Conservation (phyloP, 2,888 invertebrate species). For the Drosophila mimetica region DNA sequence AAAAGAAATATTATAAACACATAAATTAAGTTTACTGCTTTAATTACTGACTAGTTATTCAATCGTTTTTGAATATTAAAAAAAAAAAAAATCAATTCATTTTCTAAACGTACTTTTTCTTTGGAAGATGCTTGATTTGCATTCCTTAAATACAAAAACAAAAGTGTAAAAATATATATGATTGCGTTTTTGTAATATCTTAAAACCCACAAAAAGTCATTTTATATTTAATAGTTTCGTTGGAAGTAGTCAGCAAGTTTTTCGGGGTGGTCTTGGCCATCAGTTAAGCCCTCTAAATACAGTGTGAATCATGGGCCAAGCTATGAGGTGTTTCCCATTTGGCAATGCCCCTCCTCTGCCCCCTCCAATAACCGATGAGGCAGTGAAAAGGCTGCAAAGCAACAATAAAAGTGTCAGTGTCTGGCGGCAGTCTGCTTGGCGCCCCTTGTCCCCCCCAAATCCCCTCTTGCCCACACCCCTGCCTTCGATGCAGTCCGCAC, state of each 20-base stretch:
- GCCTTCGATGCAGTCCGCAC: background rate
- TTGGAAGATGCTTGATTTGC: no score
- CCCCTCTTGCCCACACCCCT: background rate
- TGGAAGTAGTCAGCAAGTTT: background rate
- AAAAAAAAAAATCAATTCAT: background rate
- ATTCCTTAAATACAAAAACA: no score
- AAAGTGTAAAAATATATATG: background rate
- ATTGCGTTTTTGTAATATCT: background rate
- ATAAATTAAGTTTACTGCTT: no score
- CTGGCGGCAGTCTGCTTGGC: slow-evolving; percentile 48
- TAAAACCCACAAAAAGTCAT: background rate
- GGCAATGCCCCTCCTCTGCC: background rate
- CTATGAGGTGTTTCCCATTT: slow-evolving; percentile 20
- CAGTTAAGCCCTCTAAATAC: background rate
- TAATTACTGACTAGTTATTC: no score
- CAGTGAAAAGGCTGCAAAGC: slow-evolving; percentile 1
- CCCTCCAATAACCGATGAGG: background rate
- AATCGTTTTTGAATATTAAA: no score
- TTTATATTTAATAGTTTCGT: background rate
- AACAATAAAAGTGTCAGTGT: slow-evolving; percentile 32
- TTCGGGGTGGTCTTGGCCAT: background rate
- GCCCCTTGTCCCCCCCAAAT: slow-evolving; percentile 4
- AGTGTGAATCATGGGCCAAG: slow-evolving; percentile 16
- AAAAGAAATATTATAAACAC: no score
- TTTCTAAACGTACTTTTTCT: background rate